These are phyloP conservation scores for Motacilla alba DNA, from an alignment of 2,113 vertebrate species.

Conservation along the genomic window DNA sequence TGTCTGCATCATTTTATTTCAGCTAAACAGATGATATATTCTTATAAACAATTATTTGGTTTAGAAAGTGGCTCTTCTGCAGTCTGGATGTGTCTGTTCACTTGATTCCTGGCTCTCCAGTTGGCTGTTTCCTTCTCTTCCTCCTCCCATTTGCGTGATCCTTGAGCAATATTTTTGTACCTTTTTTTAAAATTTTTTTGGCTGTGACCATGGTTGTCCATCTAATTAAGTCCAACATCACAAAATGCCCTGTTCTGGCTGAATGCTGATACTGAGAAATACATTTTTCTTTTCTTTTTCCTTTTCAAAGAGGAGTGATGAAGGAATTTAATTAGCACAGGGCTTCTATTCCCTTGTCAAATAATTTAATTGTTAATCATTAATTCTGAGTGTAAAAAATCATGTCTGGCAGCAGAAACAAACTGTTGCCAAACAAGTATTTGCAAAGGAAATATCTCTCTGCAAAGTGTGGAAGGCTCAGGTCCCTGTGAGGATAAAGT, in stretches of 20 bases:
- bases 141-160: background rate
- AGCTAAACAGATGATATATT: background rate
- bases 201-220: background rate
- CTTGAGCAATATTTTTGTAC: background rate
- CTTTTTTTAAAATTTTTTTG: background rate
- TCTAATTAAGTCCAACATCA: conserved; percentile 12
- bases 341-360: conserved; percentile 8
- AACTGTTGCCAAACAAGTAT: background rate
- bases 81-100: background rate
- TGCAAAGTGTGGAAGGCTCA: background rate
- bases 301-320: background rate
- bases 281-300: background rate
- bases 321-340: conserved; percentile 39
- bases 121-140: background rate
- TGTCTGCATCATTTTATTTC: background rate
- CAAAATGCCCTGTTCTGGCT: background rate
- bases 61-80: background rate
- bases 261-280: conserved; percentile 4
- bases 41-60: background rate
- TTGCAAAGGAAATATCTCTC: background rate
- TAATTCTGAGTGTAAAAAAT: conserved; percentile 10
- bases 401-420: background rate
- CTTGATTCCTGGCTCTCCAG: background rate
- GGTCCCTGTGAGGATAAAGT: background rate
- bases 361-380: conserved; percentile 49